phyloP scores from a whole-genome alignment of 1,140 invertebrate genomes.

The Cyrtorhinus lividipennis region DNA sequence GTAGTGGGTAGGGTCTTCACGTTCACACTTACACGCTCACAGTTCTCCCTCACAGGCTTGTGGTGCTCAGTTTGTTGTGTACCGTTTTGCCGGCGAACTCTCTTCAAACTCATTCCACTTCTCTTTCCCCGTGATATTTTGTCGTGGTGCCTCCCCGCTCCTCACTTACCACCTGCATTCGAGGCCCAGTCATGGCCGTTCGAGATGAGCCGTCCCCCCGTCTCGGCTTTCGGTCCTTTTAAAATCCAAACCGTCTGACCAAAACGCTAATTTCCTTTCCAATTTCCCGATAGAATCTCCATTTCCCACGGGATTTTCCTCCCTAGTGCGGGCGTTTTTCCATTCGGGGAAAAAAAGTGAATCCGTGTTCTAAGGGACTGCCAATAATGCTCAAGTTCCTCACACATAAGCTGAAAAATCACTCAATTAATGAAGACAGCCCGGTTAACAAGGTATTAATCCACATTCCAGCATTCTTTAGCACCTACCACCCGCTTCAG shows the following conservation, averaged over 20 bases:
- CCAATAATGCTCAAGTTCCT: slow-evolving; percentile 56
- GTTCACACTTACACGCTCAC: no score
- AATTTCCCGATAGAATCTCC: no score
- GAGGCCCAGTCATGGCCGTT: neutral
- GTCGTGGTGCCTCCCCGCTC: neutral
- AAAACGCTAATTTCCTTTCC: no score
- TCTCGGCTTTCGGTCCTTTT: neutral
- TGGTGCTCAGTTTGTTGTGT: neutral
- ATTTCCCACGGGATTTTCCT: no score
- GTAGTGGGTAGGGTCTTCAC: no score
- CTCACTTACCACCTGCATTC: neutral
- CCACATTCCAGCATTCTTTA: slow-evolving; percentile 13
- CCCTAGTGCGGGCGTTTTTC: no score
- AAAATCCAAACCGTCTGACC: no score
- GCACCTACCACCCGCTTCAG: neutral
- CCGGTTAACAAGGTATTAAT: slow-evolving; percentile 42
- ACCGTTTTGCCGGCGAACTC: neutral
- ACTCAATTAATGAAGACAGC: slow-evolving; percentile 62
- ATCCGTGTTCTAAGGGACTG: neutral
- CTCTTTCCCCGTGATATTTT: neutral
- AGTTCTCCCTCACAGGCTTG: no score
- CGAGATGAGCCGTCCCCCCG: neutral
- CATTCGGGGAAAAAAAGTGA: neutral
- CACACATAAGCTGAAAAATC: slow-evolving; percentile 60
- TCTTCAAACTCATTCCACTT: neutral